Evolutionary conservation across 2,797 vertebrate genomes (phyloP).

Genomic region (Mergus octosetaceus): DNA sequence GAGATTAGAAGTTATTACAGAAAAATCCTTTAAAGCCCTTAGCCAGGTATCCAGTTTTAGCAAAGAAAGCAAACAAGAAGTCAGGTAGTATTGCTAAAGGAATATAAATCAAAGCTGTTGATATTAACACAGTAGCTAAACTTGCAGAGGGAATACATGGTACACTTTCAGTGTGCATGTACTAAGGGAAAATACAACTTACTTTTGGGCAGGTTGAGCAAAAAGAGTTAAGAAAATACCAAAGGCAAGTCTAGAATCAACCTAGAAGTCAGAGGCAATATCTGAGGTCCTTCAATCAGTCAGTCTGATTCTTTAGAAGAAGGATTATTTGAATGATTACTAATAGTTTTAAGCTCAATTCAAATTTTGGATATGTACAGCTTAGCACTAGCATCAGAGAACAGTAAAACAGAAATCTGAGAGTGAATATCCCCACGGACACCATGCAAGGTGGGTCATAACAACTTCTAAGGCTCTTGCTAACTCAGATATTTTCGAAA

Average conservation of each 20-base stretch:
- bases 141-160: background rate
- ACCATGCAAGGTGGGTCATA: background rate
- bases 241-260: constrained; percentile 12
- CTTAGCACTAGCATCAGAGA: background rate
- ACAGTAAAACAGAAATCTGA: background rate
- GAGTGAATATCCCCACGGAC: background rate
- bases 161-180: background rate
- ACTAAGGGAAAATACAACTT: background rate
- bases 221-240: background rate
- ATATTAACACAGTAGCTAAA: constrained; percentile 21
- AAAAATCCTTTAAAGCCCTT: constrained; percentile 50
- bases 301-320: background rate
- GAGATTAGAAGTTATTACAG: constrained; percentile 26
- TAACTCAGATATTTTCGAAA: background rate
- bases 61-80: constrained; percentile 30
- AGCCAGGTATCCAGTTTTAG: constrained; percentile 6
- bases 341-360: background rate
- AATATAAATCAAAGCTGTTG: constrained; percentile 44
- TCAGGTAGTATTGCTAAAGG: constrained; percentile 6
- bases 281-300: background rate
- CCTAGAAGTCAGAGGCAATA: background rate
- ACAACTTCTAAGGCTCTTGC: background rate
- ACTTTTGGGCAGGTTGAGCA: background rate
- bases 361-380: background rate
- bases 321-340: background rate